Base-by-base conservation (phyloP, 2,797 vertebrate genomes). In the Paramormyrops hopkinsi region DNA sequence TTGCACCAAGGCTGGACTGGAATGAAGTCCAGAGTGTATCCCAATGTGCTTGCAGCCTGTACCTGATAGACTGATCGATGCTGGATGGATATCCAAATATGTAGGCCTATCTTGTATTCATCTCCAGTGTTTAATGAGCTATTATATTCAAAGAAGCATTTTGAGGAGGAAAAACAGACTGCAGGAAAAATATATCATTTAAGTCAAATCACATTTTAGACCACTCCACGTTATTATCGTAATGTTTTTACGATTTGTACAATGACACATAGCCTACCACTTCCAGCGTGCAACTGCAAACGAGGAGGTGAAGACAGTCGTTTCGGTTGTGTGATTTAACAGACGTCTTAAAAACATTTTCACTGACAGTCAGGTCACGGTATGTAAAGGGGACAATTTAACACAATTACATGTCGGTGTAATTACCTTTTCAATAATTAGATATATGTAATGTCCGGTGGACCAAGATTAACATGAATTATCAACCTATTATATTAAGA, bases 371-470 rank as follows among this genome's bases (percentile, higher is more conserved):
- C 25, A 69, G 29, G 65, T 69, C 65, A 69, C 29, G 29, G 73
- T 7, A 79, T 79, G 37, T 79, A 8, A 79, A 79, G 37, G 33
- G 73, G 73, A 79, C 73, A 44, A 8, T 79, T 79, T 79, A 79
- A 79, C 65, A 44, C 73, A 79, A 79, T 79, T 79, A 79, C 73
- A 79, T 44, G 73, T 44, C 73, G 2, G 73, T 44, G 37, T 79
- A 79, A 37, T 79, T n/a, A 79, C 37, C 73, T 37, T 76, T 76
- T 44, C 33, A 79, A 79, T 79, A 79, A 79, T 79, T 79, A 79
- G 33, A 44, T 37, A 44, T 17, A 19, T 44, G 37, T 19, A 79
- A 79, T 19, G 65, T 69, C 65, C 29, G 14, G 37, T 44, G 73
- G 37, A 44, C 73, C 37, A 79, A n/a, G 12, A 41, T 41, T 41